phyloP scores from a whole-genome alignment of 2,888 invertebrate genomes.

The Agrochola circellaris region DNA sequence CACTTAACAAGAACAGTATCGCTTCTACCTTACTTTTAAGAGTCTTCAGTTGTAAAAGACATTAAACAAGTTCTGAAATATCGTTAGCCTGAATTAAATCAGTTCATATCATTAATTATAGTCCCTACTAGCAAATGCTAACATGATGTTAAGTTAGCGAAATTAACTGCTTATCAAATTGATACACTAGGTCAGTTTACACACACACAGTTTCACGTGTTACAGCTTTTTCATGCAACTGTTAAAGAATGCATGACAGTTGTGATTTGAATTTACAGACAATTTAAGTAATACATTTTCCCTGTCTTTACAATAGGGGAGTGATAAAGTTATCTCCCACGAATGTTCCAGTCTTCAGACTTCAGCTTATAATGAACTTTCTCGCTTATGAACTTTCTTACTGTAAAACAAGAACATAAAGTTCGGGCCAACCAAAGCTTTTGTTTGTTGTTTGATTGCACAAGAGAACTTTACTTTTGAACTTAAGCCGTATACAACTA shows the following conservation, averaged over 20 bases:
- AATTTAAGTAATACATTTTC: background rate
- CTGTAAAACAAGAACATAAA: background rate
- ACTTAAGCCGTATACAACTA: background rate
- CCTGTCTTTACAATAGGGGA: background rate
- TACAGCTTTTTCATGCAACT: background rate
- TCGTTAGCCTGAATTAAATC: no score
- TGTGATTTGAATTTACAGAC: background rate
- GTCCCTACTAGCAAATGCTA: no score
- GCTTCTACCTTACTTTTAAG: background rate
- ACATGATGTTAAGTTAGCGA: no score
- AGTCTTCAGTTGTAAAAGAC: slow-evolving; percentile 8
- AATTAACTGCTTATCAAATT: no score
- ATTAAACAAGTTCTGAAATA: background rate
- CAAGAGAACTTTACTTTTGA: slow-evolving; percentile 3
- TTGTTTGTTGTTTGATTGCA: background rate
- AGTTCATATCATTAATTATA: background rate
- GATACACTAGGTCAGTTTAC: no score
- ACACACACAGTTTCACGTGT: no score
- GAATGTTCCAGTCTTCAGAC: background rate
- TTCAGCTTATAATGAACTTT: slow-evolving; percentile 19
- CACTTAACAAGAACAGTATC: background rate
- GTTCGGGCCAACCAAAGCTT: background rate
- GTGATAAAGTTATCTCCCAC: slow-evolving; percentile 24
- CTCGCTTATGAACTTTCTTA: background rate
- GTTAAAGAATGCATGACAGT: background rate